Base-by-base conservation (phyloP, 2,797 vertebrate genomes). In the Peromyscus nudipes region DNA sequence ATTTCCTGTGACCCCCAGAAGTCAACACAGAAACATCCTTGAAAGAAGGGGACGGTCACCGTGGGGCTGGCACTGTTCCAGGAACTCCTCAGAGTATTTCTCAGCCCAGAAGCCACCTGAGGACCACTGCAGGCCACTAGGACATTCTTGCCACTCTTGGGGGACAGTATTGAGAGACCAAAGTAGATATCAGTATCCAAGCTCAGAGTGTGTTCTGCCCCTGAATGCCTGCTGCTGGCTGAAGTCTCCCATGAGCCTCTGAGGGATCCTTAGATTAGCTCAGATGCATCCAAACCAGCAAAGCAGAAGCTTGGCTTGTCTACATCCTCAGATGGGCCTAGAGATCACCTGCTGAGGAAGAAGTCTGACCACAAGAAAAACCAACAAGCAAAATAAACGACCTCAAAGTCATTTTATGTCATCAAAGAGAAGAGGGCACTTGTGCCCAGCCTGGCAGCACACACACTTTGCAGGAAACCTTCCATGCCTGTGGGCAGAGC, bases 21-120 rank as follows among this genome's bases (percentile, higher is more conserved):
- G 60, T 65, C 60, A 64, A 79, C 75, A 31, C 27, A 25, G 55
- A 3, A 43, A 49, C 55, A 67, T 1, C 46, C 62, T 3, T 86
- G 82, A 86, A 27, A 29, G 19, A 49, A 21, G 60, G 31, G 19
- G 29, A 7, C 37, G 81, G 29, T 92, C 95, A 96, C 94, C 1
- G 92, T 97, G 23, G 97, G 52, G 43, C 67, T 67, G 37, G 40
- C 13, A 19, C n/a, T 77, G 31, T 64, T 46, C 16, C 9, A 29
- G 43, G 71, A 85, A 29, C 11, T 46, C 27, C 34, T 65, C 25
- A 55, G 57, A 40, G 31, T 46, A 21, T 75, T 46, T 49, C 31
- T 25, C 55, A 6, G 67, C 40, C 80, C 37, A 83, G 81, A 64
- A 17, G 16, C 29, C n/a, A 31, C 14, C 62, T 23, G n/a, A 60